Evolutionary conservation across 2,888 invertebrate genomes (phyloP), one percentile per base, ranked within the genome.

Genomic region (Drosophila pegasa): DNA sequence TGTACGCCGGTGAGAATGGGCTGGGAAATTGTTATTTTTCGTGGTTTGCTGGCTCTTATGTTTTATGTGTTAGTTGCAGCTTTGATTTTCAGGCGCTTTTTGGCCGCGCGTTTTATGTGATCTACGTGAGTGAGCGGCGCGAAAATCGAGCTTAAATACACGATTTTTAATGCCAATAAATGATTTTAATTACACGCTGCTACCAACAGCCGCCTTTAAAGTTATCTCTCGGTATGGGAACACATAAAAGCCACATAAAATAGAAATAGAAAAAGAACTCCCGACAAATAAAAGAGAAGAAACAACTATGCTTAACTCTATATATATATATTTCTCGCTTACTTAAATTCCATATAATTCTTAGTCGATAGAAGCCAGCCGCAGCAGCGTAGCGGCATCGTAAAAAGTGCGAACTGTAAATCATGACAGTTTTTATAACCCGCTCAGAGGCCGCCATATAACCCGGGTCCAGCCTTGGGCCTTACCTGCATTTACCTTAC

Each of bases 321-420:
- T 27, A 14, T 22, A 22, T 50, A 50, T 50, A 78, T 88, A 78
- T 88, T 86, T 74, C 78, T 78, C 74, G 87, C 84, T 84, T 77
- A 82, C 80, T 80, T 71, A 78, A 76, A 83, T 85, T 87, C 85
- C 84, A 73, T 62, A 84, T 85, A 88, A 88, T 74, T 78, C 66
- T 16, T 37, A 33, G 48, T 75, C 71, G 59, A 88, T 86, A 85
- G 75, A 78, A 31, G 47, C 29, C 29, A 31, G 47, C 22, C 18
- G 40, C 27, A 52, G 48, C 35, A n/a, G n/a, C 54, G 37, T 14
- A 33, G 76, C 76, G 75, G 67, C 75, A 81, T 85, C 88, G 88
- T 88, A 80, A 88, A 85, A 84, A 87, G 74, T 84, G 87, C 85
- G 67, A 84, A 84, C 88, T 85, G 88, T 85, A 85, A 85, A 85